Conservation (phyloP, 2,888 invertebrate genomes). For the Epistrophe eligans region DNA sequence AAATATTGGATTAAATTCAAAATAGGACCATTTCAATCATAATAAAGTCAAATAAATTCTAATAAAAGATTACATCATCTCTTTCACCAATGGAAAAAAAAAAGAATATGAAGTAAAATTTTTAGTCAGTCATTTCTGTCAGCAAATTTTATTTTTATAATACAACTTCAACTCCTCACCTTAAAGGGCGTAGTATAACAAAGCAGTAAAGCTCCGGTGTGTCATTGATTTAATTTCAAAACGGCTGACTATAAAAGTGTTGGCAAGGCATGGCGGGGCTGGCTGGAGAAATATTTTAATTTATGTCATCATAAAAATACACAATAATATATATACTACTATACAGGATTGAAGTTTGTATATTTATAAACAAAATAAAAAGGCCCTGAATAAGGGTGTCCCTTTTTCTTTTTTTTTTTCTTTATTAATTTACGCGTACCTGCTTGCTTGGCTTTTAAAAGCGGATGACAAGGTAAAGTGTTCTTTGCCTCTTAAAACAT, state of each 20-base stretch:
- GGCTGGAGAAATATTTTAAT: slow-evolving; percentile 52
- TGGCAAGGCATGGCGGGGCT: no score
- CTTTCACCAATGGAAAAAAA: slow-evolving; percentile 1
- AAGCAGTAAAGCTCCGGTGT: slow-evolving; percentile 42
- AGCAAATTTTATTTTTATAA: slow-evolving; percentile 44
- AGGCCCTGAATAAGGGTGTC: not conserved
- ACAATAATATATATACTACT: slow-evolving; percentile 49
- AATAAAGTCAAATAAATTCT: slow-evolving; percentile 58
- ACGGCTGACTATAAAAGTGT: not conserved
- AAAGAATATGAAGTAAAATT: slow-evolving; percentile 35
- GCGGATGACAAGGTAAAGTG: slow-evolving; percentile 42
- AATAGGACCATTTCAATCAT: slow-evolving; percentile 20
- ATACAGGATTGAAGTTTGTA: slow-evolving; percentile 27
- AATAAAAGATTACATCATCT: slow-evolving; percentile 44
- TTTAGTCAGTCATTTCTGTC: slow-evolving; percentile 25
- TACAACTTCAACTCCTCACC: not conserved
- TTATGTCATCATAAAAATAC: slow-evolving; percentile 64
- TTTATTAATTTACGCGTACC: slow-evolving; percentile 25
- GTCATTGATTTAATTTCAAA: slow-evolving; percentile 61
- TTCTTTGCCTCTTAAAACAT: slow-evolving; percentile 46
- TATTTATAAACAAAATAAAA: not conserved
- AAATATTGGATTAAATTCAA: slow-evolving; percentile 19
- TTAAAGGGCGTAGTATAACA: slow-evolving; percentile 25
- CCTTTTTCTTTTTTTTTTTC: not conserved
- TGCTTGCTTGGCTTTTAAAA: slow-evolving; percentile 41